Evolutionary conservation across 1,140 invertebrate genomes (phyloP).

Genomic region (Eurosta solidaginis): DNA sequence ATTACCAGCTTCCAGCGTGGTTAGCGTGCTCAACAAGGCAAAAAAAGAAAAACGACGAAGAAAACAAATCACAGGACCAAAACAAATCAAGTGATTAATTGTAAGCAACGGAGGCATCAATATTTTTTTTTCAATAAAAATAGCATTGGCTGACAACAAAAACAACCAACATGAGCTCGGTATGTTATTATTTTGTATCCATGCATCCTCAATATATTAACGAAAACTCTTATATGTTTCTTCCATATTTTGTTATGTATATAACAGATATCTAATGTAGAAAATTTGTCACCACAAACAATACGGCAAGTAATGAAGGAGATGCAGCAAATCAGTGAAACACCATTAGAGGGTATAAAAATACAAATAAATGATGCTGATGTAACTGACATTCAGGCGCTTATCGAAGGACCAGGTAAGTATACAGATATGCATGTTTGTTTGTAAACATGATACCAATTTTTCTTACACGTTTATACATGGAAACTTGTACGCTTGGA

Average conservation of each 20-base stretch:
- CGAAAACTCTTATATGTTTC: neutral
- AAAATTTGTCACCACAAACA: conserved; percentile 92
- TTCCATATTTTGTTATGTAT: neutral
- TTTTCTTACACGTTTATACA: no score
- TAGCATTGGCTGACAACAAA: neutral
- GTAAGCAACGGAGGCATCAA: neutral
- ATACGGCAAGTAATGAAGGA: conserved; percentile 84
- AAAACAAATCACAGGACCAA: conserved; percentile 22
- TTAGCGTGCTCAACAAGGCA: neutral
- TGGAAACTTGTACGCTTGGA: no score
- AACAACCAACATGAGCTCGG: conserved; percentile 17
- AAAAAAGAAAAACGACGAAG: neutral
- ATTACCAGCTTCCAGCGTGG: no score
- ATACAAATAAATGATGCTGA: conserved; percentile 87
- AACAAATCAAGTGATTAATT: conserved; percentile 26
- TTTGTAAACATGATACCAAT: no score
- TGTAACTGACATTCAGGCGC: conserved; percentile 89
- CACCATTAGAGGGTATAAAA: conserved; percentile 88
- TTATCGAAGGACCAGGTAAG: conserved; percentile 84
- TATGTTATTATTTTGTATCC: neutral
- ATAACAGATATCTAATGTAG: conserved; percentile 81
- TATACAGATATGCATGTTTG: conserved; percentile 13
- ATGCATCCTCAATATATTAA: neutral
- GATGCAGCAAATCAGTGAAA: conserved; percentile 74
- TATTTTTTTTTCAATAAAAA: neutral